Conservation (phyloP, 2,888 invertebrate species). For the Nomada ruficornis region DNA sequence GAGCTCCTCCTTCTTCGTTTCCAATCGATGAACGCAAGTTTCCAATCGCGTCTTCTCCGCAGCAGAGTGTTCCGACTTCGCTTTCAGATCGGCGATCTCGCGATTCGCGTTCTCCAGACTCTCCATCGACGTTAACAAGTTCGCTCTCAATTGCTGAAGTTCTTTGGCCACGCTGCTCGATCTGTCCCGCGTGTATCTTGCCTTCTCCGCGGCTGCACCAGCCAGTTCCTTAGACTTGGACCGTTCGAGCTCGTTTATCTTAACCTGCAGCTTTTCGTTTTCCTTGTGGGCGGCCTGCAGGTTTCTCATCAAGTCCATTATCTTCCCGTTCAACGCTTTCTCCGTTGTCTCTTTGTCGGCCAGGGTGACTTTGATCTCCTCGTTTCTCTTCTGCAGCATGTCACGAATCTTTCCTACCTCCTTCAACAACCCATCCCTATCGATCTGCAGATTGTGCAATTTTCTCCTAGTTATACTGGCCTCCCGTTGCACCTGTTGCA, state of each 20-base stretch:
- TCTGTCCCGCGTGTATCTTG: not conserved
- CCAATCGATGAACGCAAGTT: slow-evolving; percentile 44
- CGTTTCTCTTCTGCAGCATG: slow-evolving; percentile 49
- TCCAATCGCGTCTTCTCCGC: slow-evolving; percentile 47
- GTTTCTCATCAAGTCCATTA: slow-evolving; percentile 26
- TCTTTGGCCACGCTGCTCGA: slow-evolving; percentile 30
- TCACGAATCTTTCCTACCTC: slow-evolving; percentile 56
- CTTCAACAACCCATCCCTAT: slow-evolving; percentile 51
- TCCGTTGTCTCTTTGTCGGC: slow-evolving; percentile 43
- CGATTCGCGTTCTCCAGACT: slow-evolving; percentile 45
- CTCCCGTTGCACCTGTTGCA: slow-evolving; percentile 56
- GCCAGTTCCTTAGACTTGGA: not conserved
- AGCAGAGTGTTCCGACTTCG: slow-evolving; percentile 26
- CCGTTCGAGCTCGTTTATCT: slow-evolving; percentile 22
- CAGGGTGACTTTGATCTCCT: slow-evolving; percentile 53
- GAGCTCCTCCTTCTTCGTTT: slow-evolving; percentile 59
- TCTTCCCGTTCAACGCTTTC: slow-evolving; percentile 12
- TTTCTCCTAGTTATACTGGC: slow-evolving; percentile 39
- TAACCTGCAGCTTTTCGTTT: slow-evolving; percentile 44
- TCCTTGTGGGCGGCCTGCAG: slow-evolving; percentile 35
- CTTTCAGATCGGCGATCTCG: slow-evolving; percentile 28
- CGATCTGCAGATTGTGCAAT: slow-evolving; percentile 38
- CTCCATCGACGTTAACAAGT: slow-evolving; percentile 43
- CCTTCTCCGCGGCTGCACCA: not conserved
- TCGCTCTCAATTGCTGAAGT: slow-evolving; percentile 33